Percentiles rank a stretch among this genome's conserved stretches.
phyloP scores from a whole-genome alignment of 1,140 invertebrate species.

The Atopsyche davidsoni region DNA sequence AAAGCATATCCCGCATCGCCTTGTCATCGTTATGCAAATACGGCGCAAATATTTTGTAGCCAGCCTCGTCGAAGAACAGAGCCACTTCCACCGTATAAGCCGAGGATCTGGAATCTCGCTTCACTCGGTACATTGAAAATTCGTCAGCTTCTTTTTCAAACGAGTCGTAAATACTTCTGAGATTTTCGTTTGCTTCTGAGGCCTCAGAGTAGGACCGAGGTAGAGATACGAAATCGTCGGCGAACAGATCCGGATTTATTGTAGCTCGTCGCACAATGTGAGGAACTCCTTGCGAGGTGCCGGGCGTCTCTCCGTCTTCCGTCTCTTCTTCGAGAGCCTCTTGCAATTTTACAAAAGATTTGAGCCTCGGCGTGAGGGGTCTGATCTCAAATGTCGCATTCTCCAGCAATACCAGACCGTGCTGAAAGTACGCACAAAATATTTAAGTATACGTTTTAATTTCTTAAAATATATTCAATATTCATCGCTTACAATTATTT shows the following conservation, averaged over 20 bases:
- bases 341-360: constrained; percentile 32
- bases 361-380: constrained; percentile 44
- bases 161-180: background rate
- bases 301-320: constrained; percentile 25
- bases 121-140: constrained; percentile 29
- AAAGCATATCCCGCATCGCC: constrained; percentile 61
- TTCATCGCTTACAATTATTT: constrained; percentile 38
- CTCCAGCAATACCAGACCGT: constrained; percentile 57
- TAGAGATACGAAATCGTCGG: constrained; percentile 32
- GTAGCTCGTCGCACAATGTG: constrained; percentile 53
- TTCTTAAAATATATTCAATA: background rate
- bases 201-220: constrained; percentile 29
- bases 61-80: constrained; percentile 68
- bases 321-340: constrained; percentile 29
- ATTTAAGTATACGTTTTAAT: background rate
- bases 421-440: constrained; percentile 33
- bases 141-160: constrained; percentile 33
- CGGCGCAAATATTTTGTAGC: constrained; percentile 62
- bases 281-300: constrained; percentile 34
- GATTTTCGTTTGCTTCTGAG: constrained; percentile 6
- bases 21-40: constrained; percentile 58
- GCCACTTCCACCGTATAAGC: constrained; percentile 58
- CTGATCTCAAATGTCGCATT: constrained; percentile 60
- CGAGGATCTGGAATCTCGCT: constrained; percentile 35
- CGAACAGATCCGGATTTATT: constrained; percentile 31